phyloP scores from a whole-genome alignment of 1,140 invertebrate genomes.

The Periplaneta americana region DNA sequence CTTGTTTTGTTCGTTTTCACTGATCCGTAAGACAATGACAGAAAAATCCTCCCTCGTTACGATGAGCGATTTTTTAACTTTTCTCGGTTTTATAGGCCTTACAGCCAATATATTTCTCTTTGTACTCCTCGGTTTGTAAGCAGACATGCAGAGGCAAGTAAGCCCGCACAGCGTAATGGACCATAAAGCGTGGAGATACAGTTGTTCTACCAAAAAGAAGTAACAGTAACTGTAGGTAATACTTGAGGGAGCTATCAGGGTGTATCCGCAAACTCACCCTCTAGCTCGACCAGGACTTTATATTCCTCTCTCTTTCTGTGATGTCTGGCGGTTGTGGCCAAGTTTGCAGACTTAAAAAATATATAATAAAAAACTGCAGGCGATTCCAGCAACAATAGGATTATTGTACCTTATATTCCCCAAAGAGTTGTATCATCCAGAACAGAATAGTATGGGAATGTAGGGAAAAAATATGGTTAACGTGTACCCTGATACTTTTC shows the following conservation, averaged over 20 bases:
- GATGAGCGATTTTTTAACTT: neutral
- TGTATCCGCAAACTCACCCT: neutral
- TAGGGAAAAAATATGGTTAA: neutral
- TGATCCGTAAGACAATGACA: neutral
- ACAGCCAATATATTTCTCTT: neutral
- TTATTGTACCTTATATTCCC: neutral
- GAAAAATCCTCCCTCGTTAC: neutral
- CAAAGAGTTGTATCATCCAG: neutral
- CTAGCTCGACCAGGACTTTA: neutral
- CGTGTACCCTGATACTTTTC: neutral
- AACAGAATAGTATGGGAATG: neutral
- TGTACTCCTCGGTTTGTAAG: neutral
- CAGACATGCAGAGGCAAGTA: too few relatives aligned
- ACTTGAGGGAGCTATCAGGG: neutral
- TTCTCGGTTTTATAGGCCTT: neutral
- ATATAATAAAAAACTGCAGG: neutral
- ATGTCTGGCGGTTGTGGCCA: neutral
- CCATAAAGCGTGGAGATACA: neutral
- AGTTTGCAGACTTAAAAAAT: neutral
- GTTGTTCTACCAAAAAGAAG: neutral
- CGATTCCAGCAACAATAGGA: neutral
- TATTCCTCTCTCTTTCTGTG: neutral
- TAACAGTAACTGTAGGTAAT: neutral
- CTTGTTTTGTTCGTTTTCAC: neutral
- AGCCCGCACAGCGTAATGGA: neutral